Conservation (phyloP, 1,140 invertebrate species). For the Calephelis nemesis region DNA sequence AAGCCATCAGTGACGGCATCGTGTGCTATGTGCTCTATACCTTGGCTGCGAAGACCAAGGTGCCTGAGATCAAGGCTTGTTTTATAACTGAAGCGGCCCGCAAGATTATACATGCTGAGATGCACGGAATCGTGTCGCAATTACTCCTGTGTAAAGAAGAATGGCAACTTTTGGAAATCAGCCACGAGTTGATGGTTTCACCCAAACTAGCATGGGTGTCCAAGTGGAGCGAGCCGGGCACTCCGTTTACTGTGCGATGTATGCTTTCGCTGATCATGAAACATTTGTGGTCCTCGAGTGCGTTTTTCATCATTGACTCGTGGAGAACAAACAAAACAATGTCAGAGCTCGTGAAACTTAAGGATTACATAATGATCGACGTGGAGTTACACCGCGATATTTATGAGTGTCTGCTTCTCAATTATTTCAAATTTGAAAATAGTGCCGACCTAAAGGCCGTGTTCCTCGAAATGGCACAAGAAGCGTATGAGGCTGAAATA, state of each 20-base stretch:
- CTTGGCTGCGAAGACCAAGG: neutral
- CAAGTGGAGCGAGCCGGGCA: constrained; percentile 6
- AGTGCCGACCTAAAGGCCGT: constrained; percentile 6
- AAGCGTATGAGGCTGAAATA: constrained; percentile 4
- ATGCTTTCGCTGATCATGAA: neutral
- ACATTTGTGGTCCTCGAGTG: constrained; percentile 2
- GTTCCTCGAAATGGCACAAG: constrained; percentile 7
- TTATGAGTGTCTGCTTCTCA: neutral
- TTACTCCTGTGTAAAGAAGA: constrained; percentile 7
- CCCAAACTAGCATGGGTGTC: constrained; percentile 6
- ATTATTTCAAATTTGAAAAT: constrained; percentile 4
- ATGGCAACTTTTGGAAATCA: neutral
- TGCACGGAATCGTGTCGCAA: neutral
- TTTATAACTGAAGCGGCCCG: neutral
- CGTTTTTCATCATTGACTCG: neutral
- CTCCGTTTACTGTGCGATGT: constrained; percentile 4
- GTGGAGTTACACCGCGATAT: constrained; percentile 1
- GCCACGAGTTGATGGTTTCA: constrained; percentile 2
- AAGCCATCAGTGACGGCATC: constrained; percentile 1
- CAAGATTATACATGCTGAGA: neutral
- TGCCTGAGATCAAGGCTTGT: constrained; percentile 1
- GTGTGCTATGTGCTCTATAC: constrained; percentile 2
- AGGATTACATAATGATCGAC: constrained; percentile 3
- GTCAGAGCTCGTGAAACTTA: neutral
- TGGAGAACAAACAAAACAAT: constrained; percentile 4